Base-by-base conservation (phyloP, 2,888 invertebrate species). In the Camptogramma bilineatum region DNA sequence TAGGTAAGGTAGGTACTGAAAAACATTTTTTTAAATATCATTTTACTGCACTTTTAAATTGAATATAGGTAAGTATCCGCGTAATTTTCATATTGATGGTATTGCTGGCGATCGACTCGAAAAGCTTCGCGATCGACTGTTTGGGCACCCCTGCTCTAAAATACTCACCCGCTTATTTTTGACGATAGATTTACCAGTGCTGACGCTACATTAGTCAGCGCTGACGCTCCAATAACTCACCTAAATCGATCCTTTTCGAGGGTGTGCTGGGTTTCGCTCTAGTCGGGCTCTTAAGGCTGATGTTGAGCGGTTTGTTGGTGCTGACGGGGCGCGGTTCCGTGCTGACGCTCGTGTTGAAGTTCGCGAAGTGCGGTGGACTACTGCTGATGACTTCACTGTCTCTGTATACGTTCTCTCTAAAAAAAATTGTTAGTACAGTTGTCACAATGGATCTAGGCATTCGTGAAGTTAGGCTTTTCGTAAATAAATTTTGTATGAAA, bases 351-450 rank as follows among this genome's bases (percentile, higher is more conserved):
- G 31, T 66, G 66, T 44, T 63, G 47, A 85, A 53, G 31, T 80
- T 68, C 84, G 16, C 91, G 77, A 70, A 91, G 81, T 91, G 78
- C 68, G 91, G 82, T 71, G 87, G 86, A 5, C 84, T 84, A 54
- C 82, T 80, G 19, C 84, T 80, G 1, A 85, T 72, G 28, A 78
- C 83, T 17, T 87, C 90, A 0, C 86, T 88, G 72, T 95, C 94
- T 51, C 91, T 91, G 79, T 95, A 94, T 51, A 94, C 94, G 74
- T 92, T 92, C 72, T 94, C 93, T 76, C 93, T 93, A 81, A 0
- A 73, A 52, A 19, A 39, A 10, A 39, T 28, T 28, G 8, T 24
- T 24, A 5, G n/a, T n/a, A n/a, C n/a, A n/a, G n/a, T n/a, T n/a
- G n/a, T n/a, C n/a, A n/a, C n/a, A n/a, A n/a, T n/a, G n/a, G n/a